A percentile compares a stretch with the other conserved stretches of the same genome.
Conservation (phyloP, 2,888 invertebrate genomes). For the Carabus problematicus region DNA sequence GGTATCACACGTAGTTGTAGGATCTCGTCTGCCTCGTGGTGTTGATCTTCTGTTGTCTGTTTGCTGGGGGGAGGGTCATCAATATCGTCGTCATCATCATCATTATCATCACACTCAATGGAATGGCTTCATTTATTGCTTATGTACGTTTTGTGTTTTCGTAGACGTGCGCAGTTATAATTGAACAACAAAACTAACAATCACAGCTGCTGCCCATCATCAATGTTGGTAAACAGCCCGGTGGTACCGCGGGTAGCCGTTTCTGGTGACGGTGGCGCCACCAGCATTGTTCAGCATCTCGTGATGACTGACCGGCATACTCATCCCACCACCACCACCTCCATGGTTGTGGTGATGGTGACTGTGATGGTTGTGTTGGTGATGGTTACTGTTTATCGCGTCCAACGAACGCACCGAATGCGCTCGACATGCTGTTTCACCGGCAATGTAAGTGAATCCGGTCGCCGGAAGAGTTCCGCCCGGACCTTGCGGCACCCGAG, state of each 20-base stretch:
- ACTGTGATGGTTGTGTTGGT: constrained; percentile 28
- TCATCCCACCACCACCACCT: too few relatives aligned
- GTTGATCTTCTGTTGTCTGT: constrained; percentile 1
- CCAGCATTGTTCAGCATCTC: constrained; percentile 50
- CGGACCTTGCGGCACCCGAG: constrained; percentile 57
- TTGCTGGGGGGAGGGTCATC: neutral
- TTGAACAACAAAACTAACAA: constrained; percentile 30
- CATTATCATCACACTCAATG: constrained; percentile 54
- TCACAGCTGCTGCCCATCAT: constrained; percentile 33
- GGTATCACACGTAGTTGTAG: too few relatives aligned
- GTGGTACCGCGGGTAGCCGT: constrained; percentile 57
- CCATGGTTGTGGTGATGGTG: constrained; percentile 7
- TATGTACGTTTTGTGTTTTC: constrained; percentile 24
- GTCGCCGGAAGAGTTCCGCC: constrained; percentile 74
- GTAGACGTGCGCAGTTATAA: constrained; percentile 1
- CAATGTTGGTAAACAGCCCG: constrained; percentile 54
- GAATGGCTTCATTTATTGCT: constrained; percentile 60
- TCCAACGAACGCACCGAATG: constrained; percentile 56
- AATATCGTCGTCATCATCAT: neutral
- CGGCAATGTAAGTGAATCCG: constrained; percentile 79
- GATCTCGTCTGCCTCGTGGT: too few relatives aligned
- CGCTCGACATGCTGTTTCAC: constrained; percentile 66
- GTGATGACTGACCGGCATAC: neutral
- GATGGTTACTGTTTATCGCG: constrained; percentile 32
- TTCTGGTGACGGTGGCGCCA: constrained; percentile 51